Conservation (phyloP, 1,140 invertebrate genomes). For the Philopotamus ludificatus region DNA sequence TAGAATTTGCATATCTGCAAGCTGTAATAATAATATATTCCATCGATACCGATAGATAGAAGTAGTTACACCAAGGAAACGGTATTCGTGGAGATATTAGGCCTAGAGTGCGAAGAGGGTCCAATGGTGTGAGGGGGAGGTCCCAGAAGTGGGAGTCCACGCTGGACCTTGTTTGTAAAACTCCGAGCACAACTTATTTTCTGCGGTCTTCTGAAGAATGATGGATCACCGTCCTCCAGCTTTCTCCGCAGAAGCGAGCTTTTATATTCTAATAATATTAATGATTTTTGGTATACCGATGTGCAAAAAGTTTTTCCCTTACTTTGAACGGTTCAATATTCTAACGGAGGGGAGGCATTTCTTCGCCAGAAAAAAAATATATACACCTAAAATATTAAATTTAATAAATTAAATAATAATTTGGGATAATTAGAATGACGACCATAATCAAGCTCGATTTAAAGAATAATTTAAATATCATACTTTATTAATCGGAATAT, state of each 20-base stretch:
- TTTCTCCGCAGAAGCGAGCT: conserved; percentile 27
- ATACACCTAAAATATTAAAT: no score
- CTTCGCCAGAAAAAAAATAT: no score
- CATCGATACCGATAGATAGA: no score
- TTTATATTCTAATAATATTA: conserved; percentile 33
- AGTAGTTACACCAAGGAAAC: conserved; percentile 38
- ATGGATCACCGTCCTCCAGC: conserved; percentile 38
- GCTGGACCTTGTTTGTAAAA: conserved; percentile 41
- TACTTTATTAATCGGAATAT: no score
- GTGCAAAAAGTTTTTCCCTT: conserved; percentile 19
- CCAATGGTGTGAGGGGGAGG: conserved; percentile 19
- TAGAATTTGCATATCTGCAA: no score
- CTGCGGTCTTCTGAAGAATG: conserved; percentile 42
- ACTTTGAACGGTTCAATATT: no score
- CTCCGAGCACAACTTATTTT: conserved; percentile 42
- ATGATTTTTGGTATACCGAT: conserved; percentile 23
- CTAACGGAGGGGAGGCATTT: no score
- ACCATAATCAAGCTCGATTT: no score
- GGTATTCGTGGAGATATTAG: conserved; percentile 39
- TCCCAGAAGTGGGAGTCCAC: not conserved
- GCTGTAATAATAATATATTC: no score
- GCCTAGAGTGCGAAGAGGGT: conserved; percentile 29
- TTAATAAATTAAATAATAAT: no score
- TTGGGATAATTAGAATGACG: no score
- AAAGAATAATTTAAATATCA: no score